Conservation (phyloP, 1,140 invertebrate species). For the Orchesella cincta region DNA sequence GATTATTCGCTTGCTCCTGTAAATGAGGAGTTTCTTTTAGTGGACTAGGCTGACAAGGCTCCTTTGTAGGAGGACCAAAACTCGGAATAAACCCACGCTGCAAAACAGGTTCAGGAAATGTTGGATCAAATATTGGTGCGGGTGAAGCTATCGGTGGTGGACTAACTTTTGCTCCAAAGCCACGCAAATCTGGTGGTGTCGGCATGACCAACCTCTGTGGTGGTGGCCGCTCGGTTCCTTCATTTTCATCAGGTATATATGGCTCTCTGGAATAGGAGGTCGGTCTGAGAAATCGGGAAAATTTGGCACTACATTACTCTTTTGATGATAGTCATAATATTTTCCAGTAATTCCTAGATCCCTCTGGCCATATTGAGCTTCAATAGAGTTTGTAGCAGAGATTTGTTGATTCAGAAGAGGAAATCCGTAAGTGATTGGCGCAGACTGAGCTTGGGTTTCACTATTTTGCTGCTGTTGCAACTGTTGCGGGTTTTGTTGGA, state of each 20-base stretch:
- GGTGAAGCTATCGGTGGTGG: not conserved
- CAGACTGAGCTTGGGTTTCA: conserved; percentile 1
- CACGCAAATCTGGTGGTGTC: not conserved
- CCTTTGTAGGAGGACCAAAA: conserved; percentile 33
- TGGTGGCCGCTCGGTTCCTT: not conserved
- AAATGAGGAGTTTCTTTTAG: not conserved
- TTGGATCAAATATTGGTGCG: not conserved
- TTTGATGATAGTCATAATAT: not conserved
- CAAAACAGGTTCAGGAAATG: not conserved
- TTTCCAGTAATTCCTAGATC: not conserved
- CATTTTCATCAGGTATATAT: not conserved
- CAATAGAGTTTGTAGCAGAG: not conserved
- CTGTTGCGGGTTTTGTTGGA: not conserved
- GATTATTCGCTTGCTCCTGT: not conserved
- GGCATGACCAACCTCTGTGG: not conserved
- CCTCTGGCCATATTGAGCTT: not conserved
- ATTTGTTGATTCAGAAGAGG: conserved; percentile 15
- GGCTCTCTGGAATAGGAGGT: conserved; percentile 14
- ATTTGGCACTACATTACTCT: not conserved
- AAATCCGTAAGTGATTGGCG: not conserved
- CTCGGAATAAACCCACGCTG: conserved; percentile 29
- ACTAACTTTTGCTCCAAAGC: not conserved
- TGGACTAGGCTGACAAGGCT: not conserved
- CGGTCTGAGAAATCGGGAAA: not conserved
- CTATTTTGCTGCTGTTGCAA: not conserved